Base-by-base conservation (phyloP, 2,888 invertebrate genomes). In the Ectemnius lituratus region DNA sequence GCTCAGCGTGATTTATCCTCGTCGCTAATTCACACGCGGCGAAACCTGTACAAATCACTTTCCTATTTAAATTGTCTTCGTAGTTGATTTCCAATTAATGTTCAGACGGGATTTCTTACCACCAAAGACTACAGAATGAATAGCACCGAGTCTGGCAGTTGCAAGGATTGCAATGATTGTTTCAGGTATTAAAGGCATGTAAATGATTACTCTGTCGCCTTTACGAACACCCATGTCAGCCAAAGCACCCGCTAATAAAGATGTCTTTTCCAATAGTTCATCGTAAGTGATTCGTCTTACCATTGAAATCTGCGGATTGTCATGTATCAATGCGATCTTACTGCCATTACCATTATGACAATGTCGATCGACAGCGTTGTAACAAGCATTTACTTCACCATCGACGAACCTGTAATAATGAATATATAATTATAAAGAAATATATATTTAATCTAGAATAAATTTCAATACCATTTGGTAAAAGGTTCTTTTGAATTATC, bases 101-200 rank as follows among this genome's bases (percentile, higher is more conserved):
- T 27, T 6, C 58, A 27, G 27, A 23, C 1, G 11, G 27, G 1
- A 5, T 4, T 14, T 8, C 70, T 76, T 90, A 95, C 96, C 97
- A 88, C 98, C 98, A 91, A 98, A 98, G 0, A 98, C 98, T 0
- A 98, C 96, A 0, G 97, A 97, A 89, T 98, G 98, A n/a, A 97
- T 93, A 2, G 97, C 98, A 0, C 98, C 98, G 11, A 98, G 92
- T 60, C 98, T 92, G 49, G 95, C 96, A 1, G 95, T 95, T 0
- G 98, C 98, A 84, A 98, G 90, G 95, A 98, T 98, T 0, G 97
- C 94, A 65, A 97, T 93, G 60, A 98, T 93, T 0, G 97, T 96
- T 91, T 98, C 97, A 0, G 98, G 98, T 62, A 98, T 96, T 71
- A 98, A 93, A 0, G 98, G 98, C 98, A 98, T 98, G 90, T 98